These are phyloP conservation scores for Coluber constrictor DNA, from an alignment of 2,797 vertebrate genomes.

Conservation along the genomic window DNA sequence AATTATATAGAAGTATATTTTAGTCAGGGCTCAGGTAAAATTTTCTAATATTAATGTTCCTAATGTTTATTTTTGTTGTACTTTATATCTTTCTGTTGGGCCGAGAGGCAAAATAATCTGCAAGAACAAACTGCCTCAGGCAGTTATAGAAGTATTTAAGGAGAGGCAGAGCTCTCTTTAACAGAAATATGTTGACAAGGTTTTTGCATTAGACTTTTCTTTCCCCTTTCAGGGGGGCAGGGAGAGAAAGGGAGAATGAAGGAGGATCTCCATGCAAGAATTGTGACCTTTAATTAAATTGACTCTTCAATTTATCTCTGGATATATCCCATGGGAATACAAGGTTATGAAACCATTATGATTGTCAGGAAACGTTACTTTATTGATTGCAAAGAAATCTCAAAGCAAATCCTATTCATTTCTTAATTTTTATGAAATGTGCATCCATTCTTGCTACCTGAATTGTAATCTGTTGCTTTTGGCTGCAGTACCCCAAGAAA, in stretches of 20 bases:
- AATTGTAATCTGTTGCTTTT: not conserved
- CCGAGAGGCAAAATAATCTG: not conserved
- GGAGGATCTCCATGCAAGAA: not conserved
- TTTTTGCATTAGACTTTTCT: not conserved
- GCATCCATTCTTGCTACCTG: not conserved
- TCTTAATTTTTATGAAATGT: not conserved
- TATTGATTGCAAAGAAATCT: not conserved
- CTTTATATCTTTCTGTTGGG: not conserved
- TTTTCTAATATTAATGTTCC: not conserved
- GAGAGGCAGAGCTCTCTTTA: not conserved
- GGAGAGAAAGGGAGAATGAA: not conserved
- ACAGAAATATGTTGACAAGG: not conserved
- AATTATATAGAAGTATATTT: not conserved
- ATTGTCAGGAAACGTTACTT: not conserved
- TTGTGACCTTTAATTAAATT: not conserved
- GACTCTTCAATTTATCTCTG: not conserved
- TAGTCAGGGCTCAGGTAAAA: not conserved
- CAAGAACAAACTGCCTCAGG: not conserved
- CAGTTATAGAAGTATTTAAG: not conserved
- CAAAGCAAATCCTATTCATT: not conserved
- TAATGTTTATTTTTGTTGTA: not conserved
- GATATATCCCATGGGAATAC: not conserved
- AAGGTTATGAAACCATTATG: not conserved
- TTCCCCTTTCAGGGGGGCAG: fast-evolving
- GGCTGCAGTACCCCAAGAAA: not conserved